Percentiles rank a stretch among this genome's conserved stretches.
These are phyloP conservation scores for Lycia hirtaria DNA, from an alignment of 2,888 invertebrate species.

Conservation along the genomic window DNA sequence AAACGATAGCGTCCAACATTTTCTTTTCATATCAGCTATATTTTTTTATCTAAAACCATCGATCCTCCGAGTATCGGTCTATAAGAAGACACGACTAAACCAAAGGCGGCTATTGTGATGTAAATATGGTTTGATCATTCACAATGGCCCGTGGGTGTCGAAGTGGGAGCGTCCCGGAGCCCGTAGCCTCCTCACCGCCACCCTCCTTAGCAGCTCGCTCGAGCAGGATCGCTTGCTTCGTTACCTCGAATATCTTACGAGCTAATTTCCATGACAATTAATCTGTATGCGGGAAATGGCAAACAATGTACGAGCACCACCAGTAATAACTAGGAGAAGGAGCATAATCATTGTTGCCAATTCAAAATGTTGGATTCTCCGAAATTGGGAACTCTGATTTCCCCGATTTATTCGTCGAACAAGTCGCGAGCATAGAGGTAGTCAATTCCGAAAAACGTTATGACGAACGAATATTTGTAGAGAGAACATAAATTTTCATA, in stretches of 20 bases:
- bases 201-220: constrained; percentile 47
- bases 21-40: background rate
- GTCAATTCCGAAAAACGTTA: too few relatives aligned
- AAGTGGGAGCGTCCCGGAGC: constrained; percentile 68
- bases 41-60: constrained; percentile 29
- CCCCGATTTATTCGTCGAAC: too few relatives aligned
- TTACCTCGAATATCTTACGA: constrained; percentile 41
- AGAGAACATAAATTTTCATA: too few relatives aligned
- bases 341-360: too few relatives aligned
- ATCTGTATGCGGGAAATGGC: constrained; percentile 14
- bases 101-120: constrained; percentile 77
- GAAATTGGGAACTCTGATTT: too few relatives aligned
- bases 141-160: constrained; percentile 74
- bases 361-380: too few relatives aligned
- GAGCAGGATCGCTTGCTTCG: constrained; percentile 48
- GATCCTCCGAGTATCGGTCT: constrained; percentile 41
- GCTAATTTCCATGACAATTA: constrained; percentile 29
- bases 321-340: constrained; percentile 20
- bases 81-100: constrained; percentile 66
- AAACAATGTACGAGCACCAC: constrained; percentile 12
- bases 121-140: constrained; percentile 78
- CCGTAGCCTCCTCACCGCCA: constrained; percentile 54
- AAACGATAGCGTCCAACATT: background rate
- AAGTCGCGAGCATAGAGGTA: too few relatives aligned
- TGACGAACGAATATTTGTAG: too few relatives aligned